Conservation (phyloP, 2,888 invertebrate species). For the Pasiphila rectangulata region DNA sequence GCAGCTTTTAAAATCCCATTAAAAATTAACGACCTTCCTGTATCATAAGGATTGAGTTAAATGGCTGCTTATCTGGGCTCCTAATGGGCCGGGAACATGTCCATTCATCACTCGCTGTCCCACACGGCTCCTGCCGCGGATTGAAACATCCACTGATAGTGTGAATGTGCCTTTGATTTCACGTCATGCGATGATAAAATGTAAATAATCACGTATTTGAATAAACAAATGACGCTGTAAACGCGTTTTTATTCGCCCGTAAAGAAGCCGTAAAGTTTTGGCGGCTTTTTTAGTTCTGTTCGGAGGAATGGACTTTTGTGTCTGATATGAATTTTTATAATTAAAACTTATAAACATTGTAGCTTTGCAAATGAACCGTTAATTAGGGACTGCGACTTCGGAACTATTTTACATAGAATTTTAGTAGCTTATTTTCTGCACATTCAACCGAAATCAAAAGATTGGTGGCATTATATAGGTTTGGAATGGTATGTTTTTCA, state of each 20-base stretch:
- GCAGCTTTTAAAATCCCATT: conserved; percentile 20
- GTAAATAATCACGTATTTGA: conserved; percentile 50
- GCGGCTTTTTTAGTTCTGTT: conserved; percentile 8
- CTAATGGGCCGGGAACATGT: conserved; percentile 77
- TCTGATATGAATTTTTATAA: no score
- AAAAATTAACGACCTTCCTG: conserved; percentile 32
- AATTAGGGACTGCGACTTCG: no score
- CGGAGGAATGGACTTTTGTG: background rate
- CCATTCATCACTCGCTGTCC: conserved; percentile 73
- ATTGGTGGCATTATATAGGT: no score
- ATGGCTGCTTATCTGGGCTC: conserved; percentile 70
- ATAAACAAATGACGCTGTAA: conserved; percentile 50
- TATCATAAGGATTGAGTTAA: conserved; percentile 69
- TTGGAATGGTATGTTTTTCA: no score
- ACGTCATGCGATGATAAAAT: conserved; percentile 50
- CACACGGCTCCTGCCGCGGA: conserved; percentile 39
- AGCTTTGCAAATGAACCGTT: no score
- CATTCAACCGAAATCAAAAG: no score
- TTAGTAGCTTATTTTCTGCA: no score
- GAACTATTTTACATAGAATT: no score
- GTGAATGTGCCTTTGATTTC: conserved; percentile 41
- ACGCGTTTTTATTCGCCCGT: conserved; percentile 36
- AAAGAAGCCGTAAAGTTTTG: conserved; percentile 20
- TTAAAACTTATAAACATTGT: no score
- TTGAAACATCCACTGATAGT: conserved; percentile 46